Base-by-base conservation (phyloP, 2,888 invertebrate species). In the Cephalotes varians region DNA sequence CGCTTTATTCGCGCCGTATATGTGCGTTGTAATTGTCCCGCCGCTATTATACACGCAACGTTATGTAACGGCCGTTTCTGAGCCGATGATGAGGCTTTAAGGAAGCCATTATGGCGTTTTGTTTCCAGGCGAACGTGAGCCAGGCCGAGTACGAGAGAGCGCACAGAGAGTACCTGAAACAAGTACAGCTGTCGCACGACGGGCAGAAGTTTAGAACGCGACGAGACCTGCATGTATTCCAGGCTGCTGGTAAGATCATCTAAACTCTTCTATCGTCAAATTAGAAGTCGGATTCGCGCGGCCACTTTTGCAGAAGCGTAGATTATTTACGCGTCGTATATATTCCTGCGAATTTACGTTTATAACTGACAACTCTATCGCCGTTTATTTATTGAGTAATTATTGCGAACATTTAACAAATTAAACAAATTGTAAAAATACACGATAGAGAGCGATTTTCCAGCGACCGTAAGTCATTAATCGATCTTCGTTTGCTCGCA, bases 121-220 rank as follows among this genome's bases (percentile, higher is more conserved):
- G 83, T 91, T 95, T 94, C 58, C 95, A 96, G 96, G 96, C 96
- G 90, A 96, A 96, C 94, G 95, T 96, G 90, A 96, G 96, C 91
- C 96, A 96, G 93, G 94, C 95, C 86, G 96, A 96, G 93, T 96
- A 96, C 94, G 95, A 95, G 80, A 95, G 95, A 87, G 96, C 96
- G 94, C 96, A 96, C 95, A 94, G 94, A 87, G 95, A 95, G 93
- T 96, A 96, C 94, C 95, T 96, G 91, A 93, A 90, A 81, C 93
- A 91, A 90, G 88, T 93, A 84, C 87, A 91, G 87, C 87, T 88
- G 84, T 87, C 91, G 85, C 87, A 89, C 73, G 82, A 79, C 71
- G 87, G 79, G 31, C 81, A 87, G 88, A 90, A 85, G 90, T 90
- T 83, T 83, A 86, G 72, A 85, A 87, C 65, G 86, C 90, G 88